Evolutionary conservation across 1,140 invertebrate species (phyloP), one percentile per base, ranked within the genome.

Genomic region (Sycophaga agraensis): DNA sequence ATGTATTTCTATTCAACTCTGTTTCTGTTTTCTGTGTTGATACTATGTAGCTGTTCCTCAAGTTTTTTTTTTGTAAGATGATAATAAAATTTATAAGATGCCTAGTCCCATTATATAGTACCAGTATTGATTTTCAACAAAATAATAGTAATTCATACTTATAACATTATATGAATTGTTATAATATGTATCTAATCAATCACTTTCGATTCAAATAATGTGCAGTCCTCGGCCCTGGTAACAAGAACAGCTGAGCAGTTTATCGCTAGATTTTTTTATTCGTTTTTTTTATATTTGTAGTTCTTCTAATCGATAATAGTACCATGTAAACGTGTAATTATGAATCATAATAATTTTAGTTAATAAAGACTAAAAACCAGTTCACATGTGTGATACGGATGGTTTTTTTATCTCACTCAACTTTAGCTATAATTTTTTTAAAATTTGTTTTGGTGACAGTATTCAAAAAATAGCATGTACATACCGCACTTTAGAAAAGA

Each of bases 391-490:
- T 19, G 2, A 26, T 21, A 54, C 12, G 37, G 5, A 21, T 16
- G 17, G 39, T 28, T 54, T 43, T 9, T 22, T 59, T 42, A n/a
- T 61, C 42, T 46, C 34, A 54, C 22, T 54, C 35, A 14, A 50
- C 14, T 55, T 39, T 40, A 43, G 1, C 35, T 12, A 55, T 40
- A 35, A 3, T 54, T n/a, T 24, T 40, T n/a, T n/a, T 42, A 8
- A 42, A 12, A 40, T 42, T 39, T 24, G 35, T 59, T 24, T 12
- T 22, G 17, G 16, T 40, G 28, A 35, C 31, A 51, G 57, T 50
- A 59, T 37, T 51, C 8, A 24, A 59, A 51, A 53, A 60, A 53
- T 51, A 59, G 26, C 43, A 34, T 7, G n/a, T 50, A 51, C 26
- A 17, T 34, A 16, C 5, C 11, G 34, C 37, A 22, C 12, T 24